Evolutionary conservation across 2,113 vertebrate species (phyloP).

Genomic region (Podocnemis expansa): DNA sequence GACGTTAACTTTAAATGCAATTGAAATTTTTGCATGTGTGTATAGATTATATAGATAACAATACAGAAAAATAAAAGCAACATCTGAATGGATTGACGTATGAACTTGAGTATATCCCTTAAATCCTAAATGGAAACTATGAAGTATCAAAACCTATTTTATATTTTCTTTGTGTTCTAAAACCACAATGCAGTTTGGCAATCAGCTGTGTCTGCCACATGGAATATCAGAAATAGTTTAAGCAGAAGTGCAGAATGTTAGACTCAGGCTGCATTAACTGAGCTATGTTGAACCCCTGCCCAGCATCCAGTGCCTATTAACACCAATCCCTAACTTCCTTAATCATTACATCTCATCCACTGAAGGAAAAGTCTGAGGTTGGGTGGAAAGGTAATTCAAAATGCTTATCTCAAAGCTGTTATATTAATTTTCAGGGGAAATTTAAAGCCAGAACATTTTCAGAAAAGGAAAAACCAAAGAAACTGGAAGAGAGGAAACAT

Average conservation of each 20-base stretch:
- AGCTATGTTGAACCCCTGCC: not conserved
- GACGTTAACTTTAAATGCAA: not conserved
- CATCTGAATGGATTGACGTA: not conserved
- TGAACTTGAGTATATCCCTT: not conserved
- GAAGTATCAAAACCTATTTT: not conserved
- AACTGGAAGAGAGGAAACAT: not conserved
- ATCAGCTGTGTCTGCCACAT: not conserved
- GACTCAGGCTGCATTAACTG: not conserved
- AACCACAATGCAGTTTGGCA: not conserved
- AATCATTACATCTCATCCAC: not conserved
- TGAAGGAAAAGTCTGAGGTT: not conserved
- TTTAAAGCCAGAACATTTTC: not conserved
- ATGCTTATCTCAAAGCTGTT: not conserved
- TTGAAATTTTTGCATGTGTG: not conserved
- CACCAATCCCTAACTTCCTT: not conserved
- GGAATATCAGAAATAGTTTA: conserved; percentile 27
- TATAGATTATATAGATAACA: not conserved
- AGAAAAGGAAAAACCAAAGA: not conserved
- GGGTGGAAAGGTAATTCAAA: not conserved
- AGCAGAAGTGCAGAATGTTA: not conserved
- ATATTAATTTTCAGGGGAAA: not conserved
- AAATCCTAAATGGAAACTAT: conserved; percentile 35
- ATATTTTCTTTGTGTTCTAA: not conserved
- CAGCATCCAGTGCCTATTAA: not conserved
- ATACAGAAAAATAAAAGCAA: not conserved